These are phyloP conservation scores for Drosophila nikananu DNA, from an alignment of 1,140 invertebrate genomes.

Conservation along the genomic window DNA sequence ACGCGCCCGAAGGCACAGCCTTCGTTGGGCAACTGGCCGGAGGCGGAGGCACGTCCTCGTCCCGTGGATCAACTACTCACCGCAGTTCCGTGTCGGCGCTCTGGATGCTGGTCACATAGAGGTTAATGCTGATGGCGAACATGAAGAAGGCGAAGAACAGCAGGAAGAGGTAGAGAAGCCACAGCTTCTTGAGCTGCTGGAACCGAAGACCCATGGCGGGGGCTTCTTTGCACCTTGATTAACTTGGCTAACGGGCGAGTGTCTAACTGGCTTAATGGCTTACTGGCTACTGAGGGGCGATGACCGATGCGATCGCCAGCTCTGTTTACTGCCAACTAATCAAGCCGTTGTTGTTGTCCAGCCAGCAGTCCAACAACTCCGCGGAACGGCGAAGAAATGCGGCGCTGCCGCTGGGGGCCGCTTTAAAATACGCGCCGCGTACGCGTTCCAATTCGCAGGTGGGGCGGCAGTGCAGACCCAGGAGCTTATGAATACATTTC, in stretches of 20 bases:
- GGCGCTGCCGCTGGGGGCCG: constrained; percentile 13
- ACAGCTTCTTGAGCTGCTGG: constrained; percentile 81
- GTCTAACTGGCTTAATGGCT: constrained; percentile 1
- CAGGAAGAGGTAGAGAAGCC: constrained; percentile 81
- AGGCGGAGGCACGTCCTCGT: constrained; percentile 20
- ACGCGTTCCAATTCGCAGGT: constrained; percentile 35
- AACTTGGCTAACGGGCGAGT: background rate
- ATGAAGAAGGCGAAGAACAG: constrained; percentile 85
- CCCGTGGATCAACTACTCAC: constrained; percentile 55
- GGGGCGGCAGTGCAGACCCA: constrained; percentile 13
- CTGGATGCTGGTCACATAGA: constrained; percentile 82
- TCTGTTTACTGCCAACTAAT: constrained; percentile 59
- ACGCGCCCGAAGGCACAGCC: constrained; percentile 30
- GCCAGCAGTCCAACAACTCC: constrained; percentile 14
- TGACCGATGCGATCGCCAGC: constrained; percentile 54
- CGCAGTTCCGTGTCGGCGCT: constrained; percentile 49
- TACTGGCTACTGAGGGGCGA: constrained; percentile 9
- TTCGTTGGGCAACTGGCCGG: constrained; percentile 58
- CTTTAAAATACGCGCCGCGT: constrained; percentile 45
- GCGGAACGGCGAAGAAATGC: constrained; percentile 27
- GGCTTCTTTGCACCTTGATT: constrained; percentile 14
- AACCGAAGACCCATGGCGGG: constrained; percentile 77
- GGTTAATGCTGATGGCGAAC: constrained; percentile 84
- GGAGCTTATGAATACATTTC: constrained; percentile 61
- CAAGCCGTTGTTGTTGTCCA: constrained; percentile 47